phyloP scores from a whole-genome alignment of 2,797 vertebrate genomes.

The Antennarius maculatus region DNA sequence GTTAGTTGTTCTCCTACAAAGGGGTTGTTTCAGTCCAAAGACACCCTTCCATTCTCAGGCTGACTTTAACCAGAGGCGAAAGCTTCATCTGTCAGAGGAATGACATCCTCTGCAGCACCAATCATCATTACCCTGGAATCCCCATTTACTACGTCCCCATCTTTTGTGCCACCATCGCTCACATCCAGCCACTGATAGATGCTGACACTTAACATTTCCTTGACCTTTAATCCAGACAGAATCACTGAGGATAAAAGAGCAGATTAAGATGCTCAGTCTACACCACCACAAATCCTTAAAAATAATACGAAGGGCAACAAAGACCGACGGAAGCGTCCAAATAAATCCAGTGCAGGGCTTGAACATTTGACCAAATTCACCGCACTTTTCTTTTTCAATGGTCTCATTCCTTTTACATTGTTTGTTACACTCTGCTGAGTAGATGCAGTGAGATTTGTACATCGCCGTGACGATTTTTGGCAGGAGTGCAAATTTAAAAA shows the following conservation, averaged over 20 bases:
- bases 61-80: neutral
- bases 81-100: neutral
- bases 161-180: neutral
- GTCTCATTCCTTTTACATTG: neutral
- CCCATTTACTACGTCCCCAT: neutral
- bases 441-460: constrained; percentile 1
- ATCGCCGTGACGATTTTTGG: neutral
- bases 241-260: neutral
- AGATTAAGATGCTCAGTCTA: neutral
- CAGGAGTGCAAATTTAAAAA: constrained; percentile 13
- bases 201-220: constrained; percentile 3
- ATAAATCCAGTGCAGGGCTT: neutral
- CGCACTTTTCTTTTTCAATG: neutral
- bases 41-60: neutral
- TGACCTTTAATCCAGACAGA: neutral
- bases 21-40: constrained; percentile 1
- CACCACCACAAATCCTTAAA: neutral
- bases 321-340: neutral
- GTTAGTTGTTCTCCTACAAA: constrained; percentile 5
- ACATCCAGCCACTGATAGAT: neutral
- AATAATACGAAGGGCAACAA: neutral
- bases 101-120: neutral
- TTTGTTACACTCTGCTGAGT: neutral
- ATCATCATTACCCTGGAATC: neutral
- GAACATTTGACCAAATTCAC: neutral